Base-by-base conservation (phyloP, 2,113 vertebrate genomes). In the Mesocricetus auratus region DNA sequence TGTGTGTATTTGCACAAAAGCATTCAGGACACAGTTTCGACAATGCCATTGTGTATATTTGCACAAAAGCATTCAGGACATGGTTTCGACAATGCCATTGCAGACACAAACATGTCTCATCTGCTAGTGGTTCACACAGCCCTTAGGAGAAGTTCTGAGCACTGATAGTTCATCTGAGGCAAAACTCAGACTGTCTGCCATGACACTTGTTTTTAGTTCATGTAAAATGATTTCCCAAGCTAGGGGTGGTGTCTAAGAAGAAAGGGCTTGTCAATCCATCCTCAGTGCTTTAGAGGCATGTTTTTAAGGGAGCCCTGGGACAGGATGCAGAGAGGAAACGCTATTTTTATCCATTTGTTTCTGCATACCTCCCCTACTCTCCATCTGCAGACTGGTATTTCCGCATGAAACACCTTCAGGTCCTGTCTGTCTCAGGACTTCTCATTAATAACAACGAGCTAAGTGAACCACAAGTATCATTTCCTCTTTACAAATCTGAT, bases 271-370 rank as follows among this genome's bases (percentile, higher is more conserved):
- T 73, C n/a, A 66, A 5, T 71, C 7, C 95, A 12, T 82, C 53
- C 36, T 92, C 19, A 3, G 26, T 50, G 21, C 17, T 89, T 86
- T 81, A 33, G 31, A 96, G 53, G 60, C 31, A 47, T 0, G 5
- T 78, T 82, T 26, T 82, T 26, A 4, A 53, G 60, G 50, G 4
- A 94, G 8, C 22, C 29, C 74, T 75, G n/a, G 26, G 19, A 68
- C 15, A 87, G 36, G 31, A 13, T 19, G n/a, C 1, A 66, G 39
- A 74, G 29, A 82, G 75, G n/a, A 93, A 93, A 94, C 69, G 7
- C 60, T 97, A 86, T 97, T 94, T 97, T 88, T 94, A 92, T 91
- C 92, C 12, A 64, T 78, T 66, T 90, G 53, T 89, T 88, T 68
- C 58, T 81, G 21, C 1, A 3, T 83, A 39, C 53, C 69, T 3